Base-by-base conservation (phyloP, 2,113 vertebrate species). In the Macquaria australasica region DNA sequence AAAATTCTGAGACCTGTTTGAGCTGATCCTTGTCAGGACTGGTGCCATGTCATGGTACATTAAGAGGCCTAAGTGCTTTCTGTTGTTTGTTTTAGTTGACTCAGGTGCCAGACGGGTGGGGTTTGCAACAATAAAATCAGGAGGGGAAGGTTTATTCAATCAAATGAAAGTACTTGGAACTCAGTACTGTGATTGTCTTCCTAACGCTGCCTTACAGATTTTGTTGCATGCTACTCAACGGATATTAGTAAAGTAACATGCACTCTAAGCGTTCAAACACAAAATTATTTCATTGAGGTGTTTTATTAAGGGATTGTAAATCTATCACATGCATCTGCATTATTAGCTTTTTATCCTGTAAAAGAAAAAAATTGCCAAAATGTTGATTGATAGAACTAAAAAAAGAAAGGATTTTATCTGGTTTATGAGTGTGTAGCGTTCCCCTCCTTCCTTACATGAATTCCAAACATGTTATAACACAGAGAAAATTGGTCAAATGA, bases 61-160 rank as follows among this genome's bases (percentile, higher is more conserved):
- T 16, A 45, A 4, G 7, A 75, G 3, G 1, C 10, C 8, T 5
- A 21, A 21, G 20, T 43, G 6, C 48, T 66, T 39, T 64, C 4
- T 67, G 11, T 9, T 83, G 82, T 76, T 86, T 53, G 69, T 53
- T 50, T 85, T 28, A 25, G 34, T 23, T 39, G 53, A 75, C 55
- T 70, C 53, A 21, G 18, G 11, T 73, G 34, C 59, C 62, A 77
- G 5, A 70, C 1, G 68, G 78, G 68, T 58, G 72, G 15, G 53
- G 78, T 62, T 43, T 39, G 8, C 18, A 77, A 20, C 16, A 74
- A 75, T 23, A 39, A 21, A 75, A 21, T 18, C 53, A 55, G 31
- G 5, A 62, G 43, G 16, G 34, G 11, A 70, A 79, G 14, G 51
- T 37, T 67, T 21, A 21, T 43, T 66, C 15, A 80, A 23, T 50